Evolutionary conservation across 2,797 vertebrate genomes (phyloP), one percentile per base, ranked within the genome.

Genomic region (Cichlasoma orientale): DNA sequence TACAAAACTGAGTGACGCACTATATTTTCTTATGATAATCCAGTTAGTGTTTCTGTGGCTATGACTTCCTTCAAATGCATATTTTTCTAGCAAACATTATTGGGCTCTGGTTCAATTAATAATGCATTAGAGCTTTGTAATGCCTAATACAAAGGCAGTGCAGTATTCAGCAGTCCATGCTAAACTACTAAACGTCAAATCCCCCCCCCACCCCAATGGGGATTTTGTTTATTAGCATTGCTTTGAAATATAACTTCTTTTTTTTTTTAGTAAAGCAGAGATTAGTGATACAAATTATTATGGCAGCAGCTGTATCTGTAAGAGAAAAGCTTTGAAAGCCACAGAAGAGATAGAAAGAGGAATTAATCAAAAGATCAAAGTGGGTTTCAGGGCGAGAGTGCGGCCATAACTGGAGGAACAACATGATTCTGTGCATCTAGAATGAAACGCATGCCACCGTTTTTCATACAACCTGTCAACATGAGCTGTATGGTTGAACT

Each of bases 31-130:
- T 11, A 72, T 27, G 61, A 72, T 72, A 63, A 71, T 68, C 74
- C 47, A 68, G 25, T 68, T 55, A 58, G n/a, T 31, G 53, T 69
- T 56, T 81, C 66, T 70, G 59, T n/a, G 9, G 13, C 10, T 23
- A 84, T 41, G 25, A 55, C 25, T 68, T 55, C 61, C 11, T 59
- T 14, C 4, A 59, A 44, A 74, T 4, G 41, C 56, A 29, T 14
- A 78, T 73, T 77, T 82, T 78, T 74, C 84, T 74, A 80, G 27
- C 44, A 38, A 86, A 76, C 58, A 76, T 55, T 53, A 68, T n/a
- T 2, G 18, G 52, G 23, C 47, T 63, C 44, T 68, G 72, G 56
- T 23, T 80, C 31, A 21, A 82, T 90, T 77, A 91, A 90, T 87
- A 88, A 90, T 85, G 69, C 79, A 90, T 61, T 4, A 36, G 13